Conservation (phyloP, 2,888 invertebrate species). For the Nomada goodeniana region DNA sequence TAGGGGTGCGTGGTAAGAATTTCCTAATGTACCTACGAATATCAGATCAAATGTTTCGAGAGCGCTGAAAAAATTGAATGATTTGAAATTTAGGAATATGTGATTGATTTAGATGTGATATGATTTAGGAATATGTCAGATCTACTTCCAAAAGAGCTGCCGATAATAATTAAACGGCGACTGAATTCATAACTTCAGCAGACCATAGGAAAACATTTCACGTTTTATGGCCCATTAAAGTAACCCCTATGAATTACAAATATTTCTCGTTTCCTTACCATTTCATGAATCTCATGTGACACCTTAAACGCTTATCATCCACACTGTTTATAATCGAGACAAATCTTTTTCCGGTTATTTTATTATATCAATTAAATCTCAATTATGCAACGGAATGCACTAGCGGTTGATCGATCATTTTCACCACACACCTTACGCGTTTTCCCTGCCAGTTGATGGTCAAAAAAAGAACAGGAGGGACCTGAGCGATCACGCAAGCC, state of each 20-base stretch:
- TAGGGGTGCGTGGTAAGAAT: too few species aligned
- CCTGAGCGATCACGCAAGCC: conserved; percentile 70
- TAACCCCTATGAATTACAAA: background rate
- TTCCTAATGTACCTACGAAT: too few species aligned
- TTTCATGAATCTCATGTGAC: background rate
- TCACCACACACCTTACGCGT: conserved; percentile 34
- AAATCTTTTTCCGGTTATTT: background rate
- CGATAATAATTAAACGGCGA: too few species aligned
- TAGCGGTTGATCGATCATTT: conserved; percentile 48
- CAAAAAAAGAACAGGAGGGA: conserved; percentile 43
- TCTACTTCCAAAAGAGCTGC: too few species aligned
- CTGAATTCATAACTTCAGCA: too few species aligned
- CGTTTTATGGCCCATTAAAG: too few species aligned
- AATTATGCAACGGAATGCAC: conserved; percentile 34
- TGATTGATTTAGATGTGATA: too few species aligned
- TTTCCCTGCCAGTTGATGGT: conserved; percentile 54
- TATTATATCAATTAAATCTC: conserved; percentile 18
- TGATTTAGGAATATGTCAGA: too few species aligned
- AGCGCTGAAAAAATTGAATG: too few species aligned
- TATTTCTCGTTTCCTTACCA: background rate
- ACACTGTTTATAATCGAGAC: background rate
- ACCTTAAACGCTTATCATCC: background rate
- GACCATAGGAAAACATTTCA: too few species aligned
- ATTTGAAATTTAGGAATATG: too few species aligned
- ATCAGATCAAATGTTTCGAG: too few species aligned